Base-by-base conservation (phyloP, 1,140 invertebrate species). In the Papilio xuthus region DNA sequence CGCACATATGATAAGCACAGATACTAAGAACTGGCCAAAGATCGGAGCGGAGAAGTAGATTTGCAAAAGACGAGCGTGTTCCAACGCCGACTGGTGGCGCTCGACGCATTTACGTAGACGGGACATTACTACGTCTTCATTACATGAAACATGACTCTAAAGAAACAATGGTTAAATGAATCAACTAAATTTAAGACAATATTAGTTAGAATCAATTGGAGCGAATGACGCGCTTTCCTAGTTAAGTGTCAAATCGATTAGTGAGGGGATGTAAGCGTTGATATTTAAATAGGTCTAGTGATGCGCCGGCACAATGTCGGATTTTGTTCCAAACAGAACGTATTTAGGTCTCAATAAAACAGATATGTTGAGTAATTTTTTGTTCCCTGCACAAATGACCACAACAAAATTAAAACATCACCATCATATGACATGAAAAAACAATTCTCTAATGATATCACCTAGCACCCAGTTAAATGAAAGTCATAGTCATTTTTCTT, bases 1-100 rank as follows among this genome's bases (percentile, higher is more conserved):
- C 4, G 94, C 89, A 79, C 94, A 95, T 41, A 95, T 94, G 15
- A 95, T 94, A 2, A 94, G 79, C 41, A 94, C 90, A 4, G 95
- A 95, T 0, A 94, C 92, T 23, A 88, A 84, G 77, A 95, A 91
- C 82, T 95, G 94, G 4, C 84, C 81, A 15, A 94, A 88, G 20
- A 93, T 92, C 0, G 91, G 84, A 0, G 78, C 82, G 4, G 93
- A 91, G 80, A 95, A 95, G 74, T 84, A 92, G 2, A 85, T 79
- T 81, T 94, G 93, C 42, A 95, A 83, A 15, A 82, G 80, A 18
- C 73, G 63, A 3, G 81, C 83, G 12, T 91, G 83, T 10, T 85
- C 81, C 80, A 87, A 79, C 42, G 81, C 82, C 18, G 84, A 83
- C 71, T 88, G 86, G 80, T 94, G 91, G 13, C 85, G 85, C 1